A percentile compares a stretch with the other conserved stretches of the same genome.
Conservation (phyloP, 2,888 invertebrate species). For the Dicyrtomina minuta region DNA sequence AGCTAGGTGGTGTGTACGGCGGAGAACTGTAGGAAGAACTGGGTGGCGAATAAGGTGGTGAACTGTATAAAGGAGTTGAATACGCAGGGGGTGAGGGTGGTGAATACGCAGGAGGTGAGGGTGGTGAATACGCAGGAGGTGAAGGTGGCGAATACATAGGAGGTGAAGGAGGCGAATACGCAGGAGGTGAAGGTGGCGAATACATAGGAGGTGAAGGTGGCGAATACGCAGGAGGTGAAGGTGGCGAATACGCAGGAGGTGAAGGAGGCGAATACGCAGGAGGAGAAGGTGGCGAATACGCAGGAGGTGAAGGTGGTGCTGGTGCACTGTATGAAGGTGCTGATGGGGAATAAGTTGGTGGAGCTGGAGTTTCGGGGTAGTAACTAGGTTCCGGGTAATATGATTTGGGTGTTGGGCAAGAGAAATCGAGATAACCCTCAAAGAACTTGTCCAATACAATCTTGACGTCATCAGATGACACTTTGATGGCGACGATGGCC, state of each 20-base stretch:
- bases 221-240: conserved; percentile 11
- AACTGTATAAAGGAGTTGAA: neutral
- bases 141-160: conserved; percentile 31
- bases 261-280: conserved; percentile 28
- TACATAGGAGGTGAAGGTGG: conserved; percentile 24
- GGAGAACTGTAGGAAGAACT: too few species aligned
- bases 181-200: neutral
- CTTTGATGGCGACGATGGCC: conserved; percentile 47
- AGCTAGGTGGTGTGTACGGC: conserved; percentile 16
- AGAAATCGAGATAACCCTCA: conserved; percentile 39
- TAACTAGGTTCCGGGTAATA: conserved; percentile 45
- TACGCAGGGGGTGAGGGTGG: conserved; percentile 30
- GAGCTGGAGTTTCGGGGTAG: conserved; percentile 24
- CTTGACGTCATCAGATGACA: conserved; percentile 40
- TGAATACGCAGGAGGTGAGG: conserved; percentile 13
- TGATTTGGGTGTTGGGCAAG: conserved; percentile 45
- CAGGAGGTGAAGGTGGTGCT: conserved; percentile 14
- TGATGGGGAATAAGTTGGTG: conserved; percentile 27
- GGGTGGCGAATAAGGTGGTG: neutral
- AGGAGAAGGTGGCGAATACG: conserved; percentile 3
- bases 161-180: conserved; percentile 27
- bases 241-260: neutral
- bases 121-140: neutral
- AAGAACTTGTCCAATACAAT: conserved; percentile 46
- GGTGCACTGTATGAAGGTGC: conserved; percentile 26